These are phyloP conservation scores for Fundulus diaphanus DNA, from an alignment of 2,797 vertebrate genomes.

Conservation along the genomic window DNA sequence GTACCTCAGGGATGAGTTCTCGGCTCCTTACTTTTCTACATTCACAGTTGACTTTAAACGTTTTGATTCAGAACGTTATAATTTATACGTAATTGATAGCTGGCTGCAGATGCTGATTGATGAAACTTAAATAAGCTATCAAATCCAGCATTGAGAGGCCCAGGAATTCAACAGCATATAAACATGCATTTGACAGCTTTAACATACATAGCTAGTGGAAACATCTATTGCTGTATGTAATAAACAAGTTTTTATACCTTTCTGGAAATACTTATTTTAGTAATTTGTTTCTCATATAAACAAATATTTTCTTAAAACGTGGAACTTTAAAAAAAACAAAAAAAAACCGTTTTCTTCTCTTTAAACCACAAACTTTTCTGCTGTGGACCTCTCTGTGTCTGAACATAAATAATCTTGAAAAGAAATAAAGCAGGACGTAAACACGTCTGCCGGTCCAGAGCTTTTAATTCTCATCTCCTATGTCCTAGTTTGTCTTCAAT, in stretches of 20 bases:
- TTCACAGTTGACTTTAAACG: background rate
- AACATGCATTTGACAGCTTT: background rate
- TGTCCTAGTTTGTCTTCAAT: constrained; percentile 64
- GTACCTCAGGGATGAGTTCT: background rate
- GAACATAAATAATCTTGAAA: constrained; percentile 10
- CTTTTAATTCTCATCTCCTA: constrained; percentile 46
- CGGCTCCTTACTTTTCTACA: background rate
- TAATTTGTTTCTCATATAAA: no score
- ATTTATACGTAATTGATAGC: no score
- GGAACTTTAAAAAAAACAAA: no score
- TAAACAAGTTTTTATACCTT: background rate
- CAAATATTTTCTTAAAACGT: no score
- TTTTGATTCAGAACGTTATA: background rate
- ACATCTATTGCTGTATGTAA: background rate
- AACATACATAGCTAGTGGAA: background rate
- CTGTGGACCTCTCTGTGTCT: background rate
- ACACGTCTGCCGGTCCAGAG: constrained; percentile 34
- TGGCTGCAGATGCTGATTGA: background rate
- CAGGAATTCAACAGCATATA: background rate
- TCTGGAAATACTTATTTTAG: background rate
- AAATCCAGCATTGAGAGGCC: background rate
- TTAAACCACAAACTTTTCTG: background rate
- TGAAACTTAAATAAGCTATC: background rate
- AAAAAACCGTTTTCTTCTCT: no score
- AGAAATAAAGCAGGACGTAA: constrained; percentile 25